These are phyloP conservation scores for Thecophora atra DNA, from an alignment of 2,888 invertebrate genomes.

Conservation along the genomic window DNA sequence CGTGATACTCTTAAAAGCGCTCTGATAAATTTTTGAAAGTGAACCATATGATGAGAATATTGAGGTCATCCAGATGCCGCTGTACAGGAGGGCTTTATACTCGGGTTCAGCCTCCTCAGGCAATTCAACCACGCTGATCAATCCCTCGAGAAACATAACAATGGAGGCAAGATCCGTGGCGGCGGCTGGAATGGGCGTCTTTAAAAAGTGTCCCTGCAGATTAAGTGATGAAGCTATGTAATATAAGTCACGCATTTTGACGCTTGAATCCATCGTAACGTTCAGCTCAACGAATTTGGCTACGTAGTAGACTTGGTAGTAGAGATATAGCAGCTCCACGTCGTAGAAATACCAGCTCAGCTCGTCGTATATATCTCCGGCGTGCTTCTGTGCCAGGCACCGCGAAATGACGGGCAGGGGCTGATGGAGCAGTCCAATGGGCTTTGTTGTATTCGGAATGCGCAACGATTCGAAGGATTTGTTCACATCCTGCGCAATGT, in stretches of 20 bases:
- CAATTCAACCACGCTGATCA: conserved; percentile 50
- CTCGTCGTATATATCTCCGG: conserved; percentile 54
- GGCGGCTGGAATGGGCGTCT: conserved; percentile 44
- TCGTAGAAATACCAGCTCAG: conserved; percentile 57
- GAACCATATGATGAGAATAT: not conserved
- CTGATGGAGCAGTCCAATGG: conserved; percentile 55
- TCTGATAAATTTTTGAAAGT: conserved; percentile 38
- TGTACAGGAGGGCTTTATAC: conserved; percentile 45
- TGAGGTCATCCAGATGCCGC: conserved; percentile 40
- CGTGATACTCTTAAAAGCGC: conserved; percentile 52
- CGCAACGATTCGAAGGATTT: conserved; percentile 49
- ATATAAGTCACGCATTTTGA: conserved; percentile 40
- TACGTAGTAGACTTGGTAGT: conserved; percentile 53
- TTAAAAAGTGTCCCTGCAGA: conserved; percentile 51
- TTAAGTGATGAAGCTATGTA: conserved; percentile 47
- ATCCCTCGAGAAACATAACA: conserved; percentile 53
- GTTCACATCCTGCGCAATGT: conserved; percentile 48
- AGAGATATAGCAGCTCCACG: conserved; percentile 52
- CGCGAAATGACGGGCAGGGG: conserved; percentile 55
- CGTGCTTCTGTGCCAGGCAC: conserved; percentile 50
- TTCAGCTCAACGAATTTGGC: conserved; percentile 51
- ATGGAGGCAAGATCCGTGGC: conserved; percentile 48
- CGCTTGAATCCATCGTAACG: conserved; percentile 46
- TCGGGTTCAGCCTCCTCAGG: conserved; percentile 47
- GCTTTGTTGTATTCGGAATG: conserved; percentile 48